A percentile compares a stretch with the other conserved stretches of the same genome.
Evolutionary conservation across 2,797 vertebrate species (phyloP).

Genomic region (Lithobates sylvaticus): DNA sequence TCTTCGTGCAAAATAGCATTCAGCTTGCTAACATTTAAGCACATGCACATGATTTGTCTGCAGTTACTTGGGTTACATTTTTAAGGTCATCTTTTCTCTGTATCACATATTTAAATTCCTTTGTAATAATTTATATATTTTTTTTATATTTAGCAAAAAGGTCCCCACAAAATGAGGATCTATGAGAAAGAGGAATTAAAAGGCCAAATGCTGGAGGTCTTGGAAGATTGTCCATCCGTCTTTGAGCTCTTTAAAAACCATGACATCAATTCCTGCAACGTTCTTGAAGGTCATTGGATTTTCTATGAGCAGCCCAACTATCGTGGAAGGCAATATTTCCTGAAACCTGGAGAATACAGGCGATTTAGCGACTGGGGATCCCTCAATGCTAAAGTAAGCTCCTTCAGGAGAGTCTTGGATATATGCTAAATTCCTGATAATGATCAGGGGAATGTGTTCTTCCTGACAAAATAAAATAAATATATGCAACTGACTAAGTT

Average conservation of each 20-base stretch:
- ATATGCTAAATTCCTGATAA: constrained; percentile 22
- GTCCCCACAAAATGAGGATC: constrained; percentile 62
- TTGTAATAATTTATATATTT: background rate
- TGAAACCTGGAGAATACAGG: constrained; percentile 62
- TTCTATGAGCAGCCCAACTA: constrained; percentile 68
- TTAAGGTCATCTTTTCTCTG: too few species aligned
- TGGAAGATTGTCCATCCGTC: constrained; percentile 65
- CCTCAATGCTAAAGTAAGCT: constrained; percentile 63
- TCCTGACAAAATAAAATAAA: constrained; percentile 38
- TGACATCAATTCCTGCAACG: constrained; percentile 65
- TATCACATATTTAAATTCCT: background rate
- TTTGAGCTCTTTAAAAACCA: constrained; percentile 65
- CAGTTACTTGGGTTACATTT: background rate
- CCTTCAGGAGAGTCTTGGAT: constrained; percentile 61
- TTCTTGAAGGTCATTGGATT: constrained; percentile 66
- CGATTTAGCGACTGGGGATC: constrained; percentile 61
- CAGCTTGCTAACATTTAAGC: too few species aligned
- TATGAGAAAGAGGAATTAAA: constrained; percentile 67
- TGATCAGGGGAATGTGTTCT: background rate
- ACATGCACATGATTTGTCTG: background rate
- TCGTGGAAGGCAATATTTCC: constrained; percentile 64
- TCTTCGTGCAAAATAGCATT: background rate
- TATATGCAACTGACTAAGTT: background rate
- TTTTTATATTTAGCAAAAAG: constrained; percentile 43
- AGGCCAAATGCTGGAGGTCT: constrained; percentile 66